Percentiles rank a stretch among this genome's conserved stretches.
phyloP scores from a whole-genome alignment of 2,113 vertebrate genomes.

The Todiramphus chloris region DNA sequence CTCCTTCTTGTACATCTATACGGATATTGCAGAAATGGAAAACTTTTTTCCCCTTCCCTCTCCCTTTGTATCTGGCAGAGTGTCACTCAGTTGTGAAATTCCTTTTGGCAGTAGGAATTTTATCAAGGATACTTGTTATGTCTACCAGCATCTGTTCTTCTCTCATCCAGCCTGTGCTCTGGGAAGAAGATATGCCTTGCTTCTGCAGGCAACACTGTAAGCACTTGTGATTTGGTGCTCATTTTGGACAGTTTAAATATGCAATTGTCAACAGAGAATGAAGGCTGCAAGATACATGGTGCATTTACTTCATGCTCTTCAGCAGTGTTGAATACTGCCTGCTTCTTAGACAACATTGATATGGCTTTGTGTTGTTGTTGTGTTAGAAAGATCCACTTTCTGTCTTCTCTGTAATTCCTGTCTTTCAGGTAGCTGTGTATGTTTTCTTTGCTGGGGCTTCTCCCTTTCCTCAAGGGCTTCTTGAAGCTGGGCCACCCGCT shows the following conservation, averaged over 20 bases:
- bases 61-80: neutral
- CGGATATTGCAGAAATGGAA: fast-evolving
- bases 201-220: neutral
- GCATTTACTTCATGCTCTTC: neutral
- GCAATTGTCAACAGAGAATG: neutral
- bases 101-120: neutral
- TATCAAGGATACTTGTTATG: neutral
- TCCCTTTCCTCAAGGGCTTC: neutral
- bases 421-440: neutral
- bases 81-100: neutral
- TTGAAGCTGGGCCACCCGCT: neutral
- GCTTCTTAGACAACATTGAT: neutral
- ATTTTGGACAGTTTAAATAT: neutral
- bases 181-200: neutral
- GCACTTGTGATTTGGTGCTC: neutral
- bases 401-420: neutral
- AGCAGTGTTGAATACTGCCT: neutral
- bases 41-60: neutral
- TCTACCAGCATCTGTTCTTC: neutral
- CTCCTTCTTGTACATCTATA: neutral
- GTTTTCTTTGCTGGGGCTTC: neutral
- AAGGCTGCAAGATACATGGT: fast-evolving
- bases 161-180: fast-evolving
- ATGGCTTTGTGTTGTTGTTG: neutral
- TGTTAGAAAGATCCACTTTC: neutral